phyloP scores from a whole-genome alignment of 2,113 vertebrate genomes.

The Gallinago media region DNA sequence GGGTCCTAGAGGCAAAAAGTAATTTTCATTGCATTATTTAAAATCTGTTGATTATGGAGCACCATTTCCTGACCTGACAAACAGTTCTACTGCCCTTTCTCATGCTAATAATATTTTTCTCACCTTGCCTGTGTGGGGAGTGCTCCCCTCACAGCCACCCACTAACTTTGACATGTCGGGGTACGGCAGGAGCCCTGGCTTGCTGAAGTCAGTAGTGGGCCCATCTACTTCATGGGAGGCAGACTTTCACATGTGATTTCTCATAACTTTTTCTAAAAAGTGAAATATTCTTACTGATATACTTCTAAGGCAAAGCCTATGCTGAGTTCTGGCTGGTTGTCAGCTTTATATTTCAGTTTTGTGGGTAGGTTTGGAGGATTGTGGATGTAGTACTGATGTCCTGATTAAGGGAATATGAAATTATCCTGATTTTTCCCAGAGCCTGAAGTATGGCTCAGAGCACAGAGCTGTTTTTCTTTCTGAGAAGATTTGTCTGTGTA shows the following conservation, averaged over 20 bases:
- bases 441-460: not conserved
- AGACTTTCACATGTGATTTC: not conserved
- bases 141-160: not conserved
- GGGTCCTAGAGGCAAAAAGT: not conserved
- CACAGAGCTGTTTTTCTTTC: not conserved
- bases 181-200: not conserved
- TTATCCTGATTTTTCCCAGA: not conserved
- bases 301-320: not conserved
- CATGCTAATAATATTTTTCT: not conserved
- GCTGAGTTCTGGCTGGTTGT: not conserved
- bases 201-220: not conserved
- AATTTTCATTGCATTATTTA: not conserved
- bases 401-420: not conserved
- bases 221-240: not conserved
- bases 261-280: not conserved
- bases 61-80: not conserved
- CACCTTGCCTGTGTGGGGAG: not conserved
- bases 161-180: not conserved
- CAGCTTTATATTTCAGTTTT: not conserved
- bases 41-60: not conserved
- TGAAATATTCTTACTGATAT: not conserved
- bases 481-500: not conserved
- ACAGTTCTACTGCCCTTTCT: not conserved
- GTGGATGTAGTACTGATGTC: not conserved
- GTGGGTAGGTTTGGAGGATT: not conserved